Evolutionary conservation across 2,113 vertebrate species (phyloP).

Genomic region (Festucalex cinctus): DNA sequence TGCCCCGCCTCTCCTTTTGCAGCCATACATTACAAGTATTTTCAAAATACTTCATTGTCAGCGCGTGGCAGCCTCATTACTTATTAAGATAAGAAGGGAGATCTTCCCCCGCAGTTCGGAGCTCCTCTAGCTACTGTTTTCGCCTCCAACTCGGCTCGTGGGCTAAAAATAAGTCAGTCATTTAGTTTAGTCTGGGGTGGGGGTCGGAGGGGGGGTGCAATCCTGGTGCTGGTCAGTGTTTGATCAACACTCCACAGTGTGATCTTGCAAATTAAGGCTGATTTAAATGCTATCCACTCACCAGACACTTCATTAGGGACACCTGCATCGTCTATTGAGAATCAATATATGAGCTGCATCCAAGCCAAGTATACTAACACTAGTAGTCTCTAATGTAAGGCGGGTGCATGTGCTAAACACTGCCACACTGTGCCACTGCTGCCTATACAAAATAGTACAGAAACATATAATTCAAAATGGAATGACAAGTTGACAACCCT

Average conservation of each 20-base stretch:
- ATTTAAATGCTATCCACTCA: background rate
- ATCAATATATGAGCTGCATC: background rate
- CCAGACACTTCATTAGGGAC: background rate
- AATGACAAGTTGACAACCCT: no score
- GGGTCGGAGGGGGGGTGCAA: no score
- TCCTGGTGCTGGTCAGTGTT: background rate
- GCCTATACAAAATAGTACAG: no score
- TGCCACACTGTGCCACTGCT: no score
- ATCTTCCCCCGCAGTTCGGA: conserved; percentile 83
- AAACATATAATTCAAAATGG: no score
- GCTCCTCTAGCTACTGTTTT: conserved; percentile 62
- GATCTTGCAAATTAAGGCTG: background rate
- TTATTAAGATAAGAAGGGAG: conserved; percentile 97
- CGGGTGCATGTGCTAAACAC: no score
- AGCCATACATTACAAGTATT: conserved; percentile 99
- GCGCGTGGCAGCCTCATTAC: conserved; percentile 97
- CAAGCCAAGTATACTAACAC: background rate
- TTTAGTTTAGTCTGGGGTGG: conserved; percentile 45
- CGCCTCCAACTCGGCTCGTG: conserved; percentile 30
- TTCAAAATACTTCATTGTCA: conserved; percentile 99
- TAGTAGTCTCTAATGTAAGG: no score
- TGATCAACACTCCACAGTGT: background rate
- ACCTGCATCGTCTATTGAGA: background rate
- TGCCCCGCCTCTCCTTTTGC: conserved; percentile 89
- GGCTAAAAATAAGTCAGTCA: conserved; percentile 43